These are phyloP conservation scores for Cisticola juncidis DNA, from an alignment of 2,113 vertebrate species.

Conservation along the genomic window DNA sequence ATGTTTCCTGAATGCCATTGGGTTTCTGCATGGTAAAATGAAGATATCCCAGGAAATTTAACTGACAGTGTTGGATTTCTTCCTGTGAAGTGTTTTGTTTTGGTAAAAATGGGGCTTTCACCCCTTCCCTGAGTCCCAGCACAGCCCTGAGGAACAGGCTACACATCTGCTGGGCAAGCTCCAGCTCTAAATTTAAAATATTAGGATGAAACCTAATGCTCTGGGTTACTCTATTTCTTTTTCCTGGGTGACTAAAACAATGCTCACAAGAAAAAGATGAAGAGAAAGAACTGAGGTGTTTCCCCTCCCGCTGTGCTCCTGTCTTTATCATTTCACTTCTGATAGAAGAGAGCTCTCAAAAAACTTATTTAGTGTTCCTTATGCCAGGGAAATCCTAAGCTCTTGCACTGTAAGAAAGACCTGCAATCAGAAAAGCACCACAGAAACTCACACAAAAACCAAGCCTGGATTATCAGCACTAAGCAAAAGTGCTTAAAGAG, in stretches of 20 bases:
- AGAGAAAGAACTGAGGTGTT: not conserved
- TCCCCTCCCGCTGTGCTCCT: not conserved
- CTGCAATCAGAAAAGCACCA: not conserved
- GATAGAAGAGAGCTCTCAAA: not conserved
- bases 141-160: not conserved
- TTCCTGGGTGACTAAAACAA: not conserved
- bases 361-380: not conserved
- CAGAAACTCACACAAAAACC: not conserved
- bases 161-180: not conserved
- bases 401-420: not conserved
- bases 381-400: not conserved
- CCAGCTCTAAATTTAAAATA: not conserved
- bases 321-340: not conserved
- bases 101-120: not conserved
- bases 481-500: not conserved
- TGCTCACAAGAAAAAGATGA: not conserved
- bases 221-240: not conserved
- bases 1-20: not conserved
- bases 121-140: not conserved
- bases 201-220: not conserved
- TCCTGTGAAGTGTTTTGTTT: not conserved
- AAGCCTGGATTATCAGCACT: not conserved
- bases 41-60: not conserved
- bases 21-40: not conserved
- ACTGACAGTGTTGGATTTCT: not conserved